These are phyloP conservation scores for Aurelia sp. DNA, from an alignment of 30 jellyfish, hydroid and myxozoan genomes.

Conservation along the genomic window DNA sequence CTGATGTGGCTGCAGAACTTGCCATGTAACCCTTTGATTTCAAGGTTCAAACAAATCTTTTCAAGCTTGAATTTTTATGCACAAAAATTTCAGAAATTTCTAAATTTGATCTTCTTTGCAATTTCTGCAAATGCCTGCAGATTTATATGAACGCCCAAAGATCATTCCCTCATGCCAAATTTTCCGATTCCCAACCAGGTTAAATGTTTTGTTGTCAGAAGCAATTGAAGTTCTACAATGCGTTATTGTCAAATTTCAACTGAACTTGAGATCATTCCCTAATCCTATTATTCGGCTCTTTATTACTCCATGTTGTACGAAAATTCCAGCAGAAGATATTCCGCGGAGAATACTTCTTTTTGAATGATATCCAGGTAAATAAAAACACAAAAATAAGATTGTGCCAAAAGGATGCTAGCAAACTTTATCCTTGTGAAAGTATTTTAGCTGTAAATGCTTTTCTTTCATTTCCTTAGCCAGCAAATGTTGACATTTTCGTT, in stretches of 20 bases:
- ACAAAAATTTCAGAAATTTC: no score
- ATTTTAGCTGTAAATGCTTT: conserved; percentile 17
- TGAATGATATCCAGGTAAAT: neutral
- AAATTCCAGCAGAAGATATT: conserved; percentile 3
- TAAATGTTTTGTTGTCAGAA: neutral
- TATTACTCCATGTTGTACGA: conserved; percentile 47
- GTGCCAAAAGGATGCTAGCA: conserved; percentile 17
- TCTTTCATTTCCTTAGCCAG: conserved; percentile 64
- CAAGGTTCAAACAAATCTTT: no score
- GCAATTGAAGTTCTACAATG: conserved; percentile 14
- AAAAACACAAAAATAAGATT: conserved; percentile 1
- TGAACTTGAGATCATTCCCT: conserved; percentile 24
- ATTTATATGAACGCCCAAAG: neutral
- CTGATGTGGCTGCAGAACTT: neutral
- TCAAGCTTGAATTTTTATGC: no score
- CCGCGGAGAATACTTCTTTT: no score
- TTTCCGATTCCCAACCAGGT: neutral
- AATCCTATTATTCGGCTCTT: conserved; percentile 59
- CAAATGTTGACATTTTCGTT: conserved; percentile 63
- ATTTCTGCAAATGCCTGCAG: neutral
- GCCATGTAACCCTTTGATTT: no score
- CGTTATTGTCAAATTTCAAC: conserved; percentile 17
- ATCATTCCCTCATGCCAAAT: neutral
- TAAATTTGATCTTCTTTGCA: no score
- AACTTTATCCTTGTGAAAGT: conserved; percentile 10